Evolutionary conservation across 2,888 invertebrate species (phyloP).

Genomic region (Cheilosia vulpina): DNA sequence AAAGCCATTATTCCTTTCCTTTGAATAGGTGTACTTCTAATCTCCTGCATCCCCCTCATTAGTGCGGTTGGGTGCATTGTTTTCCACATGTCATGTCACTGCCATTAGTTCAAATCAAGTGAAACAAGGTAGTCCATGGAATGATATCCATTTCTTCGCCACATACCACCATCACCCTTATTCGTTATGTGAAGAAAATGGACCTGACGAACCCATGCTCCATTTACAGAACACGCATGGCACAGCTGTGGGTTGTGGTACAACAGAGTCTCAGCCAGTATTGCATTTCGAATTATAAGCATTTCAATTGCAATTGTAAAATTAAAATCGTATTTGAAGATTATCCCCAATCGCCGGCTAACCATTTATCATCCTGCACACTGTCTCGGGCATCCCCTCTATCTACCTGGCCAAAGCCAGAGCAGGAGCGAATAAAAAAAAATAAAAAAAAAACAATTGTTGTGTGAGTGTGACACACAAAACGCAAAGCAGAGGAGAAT

Average conservation of each 20-base stretch:
- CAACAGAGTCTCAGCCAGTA: background rate
- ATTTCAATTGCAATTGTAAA: too few species aligned
- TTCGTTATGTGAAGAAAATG: slow-evolving; percentile 12
- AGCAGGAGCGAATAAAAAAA: background rate
- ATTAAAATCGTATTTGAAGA: slow-evolving; percentile 22
- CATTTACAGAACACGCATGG: background rate
- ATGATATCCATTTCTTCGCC: background rate
- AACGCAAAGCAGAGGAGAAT: slow-evolving; percentile 57
- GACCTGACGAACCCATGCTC: background rate
- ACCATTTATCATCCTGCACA: slow-evolving; percentile 14
- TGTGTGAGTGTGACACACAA: slow-evolving; percentile 62
- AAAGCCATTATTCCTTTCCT: background rate
- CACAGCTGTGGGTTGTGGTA: background rate
- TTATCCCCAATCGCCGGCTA: slow-evolving; percentile 44
- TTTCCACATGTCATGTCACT: slow-evolving; percentile 64
- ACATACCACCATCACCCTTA: slow-evolving; percentile 3
- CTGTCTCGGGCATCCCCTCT: slow-evolving; percentile 30
- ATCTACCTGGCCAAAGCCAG: slow-evolving; percentile 38
- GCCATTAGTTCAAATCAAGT: slow-evolving; percentile 64
- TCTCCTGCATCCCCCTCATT: background rate
- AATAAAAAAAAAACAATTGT: slow-evolving; percentile 16
- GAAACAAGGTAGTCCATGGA: slow-evolving; percentile 34
- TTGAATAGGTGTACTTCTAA: slow-evolving; percentile 23
- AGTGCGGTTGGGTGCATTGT: slow-evolving; percentile 50
- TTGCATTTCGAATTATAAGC: background rate